Base-by-base conservation (phyloP, 37 sponge, comb jelly and placozoan genomes). In the Axinella damicornis region DNA sequence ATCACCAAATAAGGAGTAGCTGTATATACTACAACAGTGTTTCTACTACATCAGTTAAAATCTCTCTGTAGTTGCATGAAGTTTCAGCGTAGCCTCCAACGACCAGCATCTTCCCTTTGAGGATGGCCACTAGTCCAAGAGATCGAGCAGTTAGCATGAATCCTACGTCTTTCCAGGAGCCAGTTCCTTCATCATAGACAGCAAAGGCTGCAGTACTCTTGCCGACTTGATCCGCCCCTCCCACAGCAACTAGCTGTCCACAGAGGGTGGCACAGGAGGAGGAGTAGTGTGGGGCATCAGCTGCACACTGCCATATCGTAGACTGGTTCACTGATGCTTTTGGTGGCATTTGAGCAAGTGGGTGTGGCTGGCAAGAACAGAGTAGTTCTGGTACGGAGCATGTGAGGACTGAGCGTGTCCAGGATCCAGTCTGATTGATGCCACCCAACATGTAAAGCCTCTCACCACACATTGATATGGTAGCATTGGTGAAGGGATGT, bases 321-420 rank as follows among this genome's bases (percentile, higher is more conserved):
- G 69, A 67, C 31, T 33, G 69, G 2, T 19, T 33, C 5, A 2
- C 19, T 25, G 20, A 12, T 18, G 28, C 5, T n/a, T n/a, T 27
- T 13, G 25, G 11, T 33, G 28, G 2, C 20, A 5, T 67, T 5
- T 67, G 34, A 2, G n/a, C 12, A 28, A 35, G 5, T 19, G n/a
- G 2, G 2, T 6, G 20, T 27, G 69, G 33, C 20, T 30, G 19
- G 34, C 34, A 27, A 6, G 69, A 30, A 4, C 9, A 9, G 69
- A 67, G 69, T 19, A 67, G 69, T 18, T 67, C 19, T 28, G 19
- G 69, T 19, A 67, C 9, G n/a, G 69, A 67, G 31, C 69, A 67
- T 2, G 33, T 32, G 12, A 30, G 31, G 69, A 30, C 69, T 28
- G 34, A 2, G 30, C 5, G 9, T 46, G 46, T 9, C 6, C 9